Evolutionary conservation across 23 tunicate genomes (phyloP), one percentile per base, ranked within the genome.

Genomic region (Oikopleura albicans): DNA sequence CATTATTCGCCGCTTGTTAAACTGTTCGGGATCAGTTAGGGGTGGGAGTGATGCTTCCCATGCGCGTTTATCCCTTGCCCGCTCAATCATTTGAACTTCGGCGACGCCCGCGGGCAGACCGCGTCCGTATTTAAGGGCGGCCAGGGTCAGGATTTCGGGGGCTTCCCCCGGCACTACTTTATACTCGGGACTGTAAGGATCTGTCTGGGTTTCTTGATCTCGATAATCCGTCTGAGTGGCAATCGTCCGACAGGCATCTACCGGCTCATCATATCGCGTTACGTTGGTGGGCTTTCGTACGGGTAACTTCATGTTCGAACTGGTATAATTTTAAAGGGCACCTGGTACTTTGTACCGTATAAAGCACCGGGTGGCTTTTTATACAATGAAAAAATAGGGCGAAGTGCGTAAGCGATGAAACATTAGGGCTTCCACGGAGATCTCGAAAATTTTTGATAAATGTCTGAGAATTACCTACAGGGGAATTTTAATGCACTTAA

Each of bases 61-160:
- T n/a, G 90, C 96, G 39, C 99, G 86, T 40, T 95, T 95, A 39
- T 89, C 99, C 2, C 99, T 75, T 1, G 99, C 99, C 41, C 99
- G 63, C 41, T 95, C 99, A 63, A 95, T 95, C 99, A 95, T 95
- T 39, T 90, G 91, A 40, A 95, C 99, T 75, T 95, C 99, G 38
- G 99, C 99, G 0, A 95, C 83, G 39, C 99, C 99, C 75, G 99
- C 90, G 28, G 99, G 99, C 31, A 95, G 83, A 1, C 99, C 99
- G 57, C 87, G 99, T 0, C 86, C 86, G 83, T 90, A 76, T 8
- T 94, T 83, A 34, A 95, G 86, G 0, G 96, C 91, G 29, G 99
- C 99, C 39, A 95, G 85, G 28, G 99, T 87, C 8, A 95, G 88
- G 0, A 95, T 84, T 75, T 95, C 99, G 8, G 99, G 99, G 28